phyloP scores from a whole-genome alignment of 2,888 invertebrate species.

The Oegoconia quadripuncta region DNA sequence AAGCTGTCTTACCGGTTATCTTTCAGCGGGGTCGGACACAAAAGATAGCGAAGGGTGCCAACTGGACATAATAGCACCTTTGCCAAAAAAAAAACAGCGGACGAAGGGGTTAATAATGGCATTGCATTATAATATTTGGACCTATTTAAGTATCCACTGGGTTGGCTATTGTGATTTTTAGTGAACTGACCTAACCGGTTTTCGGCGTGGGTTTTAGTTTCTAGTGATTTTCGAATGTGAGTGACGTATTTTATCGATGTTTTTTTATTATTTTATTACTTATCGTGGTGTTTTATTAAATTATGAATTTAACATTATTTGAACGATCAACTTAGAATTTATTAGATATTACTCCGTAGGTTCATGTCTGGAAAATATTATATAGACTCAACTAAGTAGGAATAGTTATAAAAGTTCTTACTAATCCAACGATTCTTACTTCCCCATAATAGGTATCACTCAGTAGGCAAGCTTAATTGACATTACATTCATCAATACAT shows the following conservation, averaged over 20 bases:
- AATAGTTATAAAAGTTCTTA: no score
- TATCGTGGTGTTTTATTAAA: no score
- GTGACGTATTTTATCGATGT: conserved; percentile 8
- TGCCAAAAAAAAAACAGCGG: conserved; percentile 30
- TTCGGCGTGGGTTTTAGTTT: conserved; percentile 37
- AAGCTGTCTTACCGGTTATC: conserved; percentile 78
- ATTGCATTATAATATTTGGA: conserved; percentile 75
- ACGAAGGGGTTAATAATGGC: conserved; percentile 51
- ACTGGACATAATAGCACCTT: conserved; percentile 69
- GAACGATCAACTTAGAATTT: no score
- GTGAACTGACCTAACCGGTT: conserved; percentile 77
- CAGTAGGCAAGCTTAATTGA: no score
- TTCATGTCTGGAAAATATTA: no score
- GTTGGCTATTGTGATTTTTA: conserved; percentile 64
- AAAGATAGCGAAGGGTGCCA: conserved; percentile 60
- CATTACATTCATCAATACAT: no score
- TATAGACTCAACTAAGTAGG: no score
- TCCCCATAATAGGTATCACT: no score
- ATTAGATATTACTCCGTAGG: no score
- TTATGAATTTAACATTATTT: no score
- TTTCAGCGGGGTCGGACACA: conserved; percentile 53
- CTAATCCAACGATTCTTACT: no score
- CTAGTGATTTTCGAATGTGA: conserved; percentile 25
- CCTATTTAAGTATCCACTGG: conserved; percentile 78
- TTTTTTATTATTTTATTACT: no score